phyloP scores from a whole-genome alignment of 2,888 invertebrate genomes.

The Orthonychiurus folsomi region DNA sequence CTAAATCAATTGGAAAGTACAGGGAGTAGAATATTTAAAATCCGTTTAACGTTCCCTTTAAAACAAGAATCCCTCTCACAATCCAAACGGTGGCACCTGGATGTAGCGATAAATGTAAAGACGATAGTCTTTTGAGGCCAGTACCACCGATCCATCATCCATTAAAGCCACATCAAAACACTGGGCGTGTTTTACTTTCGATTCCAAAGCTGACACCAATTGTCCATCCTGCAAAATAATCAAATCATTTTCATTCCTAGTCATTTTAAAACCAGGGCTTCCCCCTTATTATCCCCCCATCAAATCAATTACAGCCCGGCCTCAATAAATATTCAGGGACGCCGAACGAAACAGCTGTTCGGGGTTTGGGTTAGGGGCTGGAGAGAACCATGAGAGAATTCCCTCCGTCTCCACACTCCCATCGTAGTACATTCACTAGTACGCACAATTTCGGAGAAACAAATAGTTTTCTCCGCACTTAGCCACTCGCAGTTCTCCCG shows the following conservation, averaged over 20 bases:
- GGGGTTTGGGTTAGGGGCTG: too few relatives aligned
- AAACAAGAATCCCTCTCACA: constrained; percentile 49
- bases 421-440: too few relatives aligned
- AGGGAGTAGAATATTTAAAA: too few relatives aligned
- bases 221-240: constrained; percentile 70
- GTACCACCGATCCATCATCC: constrained; percentile 96
- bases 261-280: not conserved
- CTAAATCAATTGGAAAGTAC: too few relatives aligned
- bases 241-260: not conserved
- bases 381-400: too few relatives aligned
- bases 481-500: too few relatives aligned
- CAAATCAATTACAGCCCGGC: not conserved
- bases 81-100: constrained; percentile 79
- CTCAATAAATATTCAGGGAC: too few relatives aligned
- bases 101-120: constrained; percentile 99
- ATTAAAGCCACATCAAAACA: constrained; percentile 98
- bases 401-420: too few relatives aligned
- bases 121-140: constrained; percentile 98
- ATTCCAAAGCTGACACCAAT: constrained; percentile 94
- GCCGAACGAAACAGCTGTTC: too few relatives aligned
- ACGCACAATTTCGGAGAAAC: too few relatives aligned
- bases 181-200: constrained; percentile 98
- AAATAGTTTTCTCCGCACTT: too few relatives aligned
- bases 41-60: too few relatives aligned
- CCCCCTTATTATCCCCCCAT: not conserved